Conservation (phyloP, 2,113 vertebrate genomes). For the Burhinus bistriatus region DNA sequence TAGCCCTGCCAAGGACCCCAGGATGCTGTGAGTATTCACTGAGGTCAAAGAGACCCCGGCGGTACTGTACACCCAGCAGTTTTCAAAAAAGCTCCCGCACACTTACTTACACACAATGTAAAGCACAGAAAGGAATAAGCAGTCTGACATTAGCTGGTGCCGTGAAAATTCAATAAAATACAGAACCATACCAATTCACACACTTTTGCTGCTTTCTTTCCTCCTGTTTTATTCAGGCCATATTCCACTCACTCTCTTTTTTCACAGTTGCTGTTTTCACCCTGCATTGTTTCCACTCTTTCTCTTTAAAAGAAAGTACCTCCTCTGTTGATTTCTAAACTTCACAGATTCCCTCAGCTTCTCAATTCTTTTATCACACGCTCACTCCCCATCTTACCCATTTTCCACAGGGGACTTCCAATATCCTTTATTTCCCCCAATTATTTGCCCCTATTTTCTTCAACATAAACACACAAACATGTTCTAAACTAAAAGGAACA, state of each 20-base stretch:
- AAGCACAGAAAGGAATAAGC: background rate
- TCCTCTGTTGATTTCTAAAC: background rate
- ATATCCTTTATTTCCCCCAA: background rate
- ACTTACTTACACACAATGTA: background rate
- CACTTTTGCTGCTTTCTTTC: background rate
- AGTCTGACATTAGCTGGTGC: background rate
- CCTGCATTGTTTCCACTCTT: background rate
- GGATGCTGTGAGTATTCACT: background rate
- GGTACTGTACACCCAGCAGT: fast-evolving
- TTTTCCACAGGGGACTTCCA: background rate
- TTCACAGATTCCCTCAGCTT: background rate
- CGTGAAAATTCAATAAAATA: background rate
- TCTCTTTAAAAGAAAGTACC: background rate
- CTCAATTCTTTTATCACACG: background rate
- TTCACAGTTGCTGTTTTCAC: background rate
- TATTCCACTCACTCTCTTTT: background rate
- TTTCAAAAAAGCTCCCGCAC: background rate
- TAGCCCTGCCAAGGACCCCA: background rate
- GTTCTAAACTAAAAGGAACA: background rate
- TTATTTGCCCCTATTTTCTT: background rate
- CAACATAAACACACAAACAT: background rate
- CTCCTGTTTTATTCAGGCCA: background rate
- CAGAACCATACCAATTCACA: background rate
- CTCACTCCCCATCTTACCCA: background rate
- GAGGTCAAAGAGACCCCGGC: background rate